Base-by-base conservation (phyloP, 2,113 vertebrate species). In the Dipodomys ordii region DNA sequence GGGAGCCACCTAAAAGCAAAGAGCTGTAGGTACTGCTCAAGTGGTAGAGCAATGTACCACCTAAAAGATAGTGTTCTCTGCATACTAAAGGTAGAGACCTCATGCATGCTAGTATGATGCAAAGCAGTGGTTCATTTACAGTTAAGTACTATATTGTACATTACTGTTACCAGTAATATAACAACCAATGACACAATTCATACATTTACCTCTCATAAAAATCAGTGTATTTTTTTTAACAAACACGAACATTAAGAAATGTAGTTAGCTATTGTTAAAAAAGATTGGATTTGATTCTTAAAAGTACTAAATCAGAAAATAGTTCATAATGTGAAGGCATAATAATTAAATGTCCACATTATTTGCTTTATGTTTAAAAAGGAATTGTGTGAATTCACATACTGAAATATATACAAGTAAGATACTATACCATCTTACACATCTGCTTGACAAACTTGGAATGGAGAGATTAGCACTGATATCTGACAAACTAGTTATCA, bases 281-380 rank as follows among this genome's bases (percentile, higher is more conserved):
- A 12, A 7, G 20, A 74, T 68, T 83, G 8, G 39, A n/a, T 88
- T 83, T 79, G 27, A 72, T 89, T 91, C 44, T 92, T 80, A 65
- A 80, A 96, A 91, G 39, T 60, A 84, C 2, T 74, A 13, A 95
- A 76, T 91, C 67, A 80, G 23, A 35, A 93, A 12, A 39, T 71
- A 7, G 46, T 87, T 92, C 62, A 81, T 49, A 87, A 87, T 67
- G 79, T 18, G 60, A 91, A 90, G 4, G 6, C 35, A 77, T 49
- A 28, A 78, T 13, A n/a, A 95, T 22, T 83, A 76, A 89, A 74
- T 22, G 32, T 78, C 83, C 30, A 73, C 84, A 28, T 15, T 23
- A 78, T 1, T 67, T 79, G 65, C 15, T 82, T 93, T 87, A 60
- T 60, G 22, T 79, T 94, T 95, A 30, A 89, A 92, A 91, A 88